A percentile compares a stretch with the other conserved stretches of the same genome.
Evolutionary conservation across 2,888 invertebrate species (phyloP).

Genomic region (Pammene aurita): DNA sequence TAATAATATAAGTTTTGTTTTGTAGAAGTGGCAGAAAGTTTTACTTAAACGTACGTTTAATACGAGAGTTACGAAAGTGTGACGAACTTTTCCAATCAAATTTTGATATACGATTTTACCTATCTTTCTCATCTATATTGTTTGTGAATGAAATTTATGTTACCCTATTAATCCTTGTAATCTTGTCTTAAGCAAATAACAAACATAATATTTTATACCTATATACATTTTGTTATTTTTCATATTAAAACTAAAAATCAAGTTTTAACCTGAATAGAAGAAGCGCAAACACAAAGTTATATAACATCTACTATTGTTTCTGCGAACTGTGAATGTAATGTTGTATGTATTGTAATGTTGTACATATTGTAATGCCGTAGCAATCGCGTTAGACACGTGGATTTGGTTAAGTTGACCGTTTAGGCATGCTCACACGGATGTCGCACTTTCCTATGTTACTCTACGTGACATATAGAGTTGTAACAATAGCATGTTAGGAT

Average conservation of each 20-base stretch:
- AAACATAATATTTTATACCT: too few relatives aligned
- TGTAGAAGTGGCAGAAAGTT: too few relatives aligned
- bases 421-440: constrained; percentile 21
- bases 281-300: background rate
- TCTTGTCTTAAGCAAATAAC: too few relatives aligned
- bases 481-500: background rate
- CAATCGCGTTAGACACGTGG: constrained; percentile 25
- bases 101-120: too few relatives aligned
- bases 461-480: background rate
- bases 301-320: constrained; percentile 9
- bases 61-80: background rate
- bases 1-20: too few relatives aligned
- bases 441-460: constrained; percentile 12
- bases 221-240: too few relatives aligned
- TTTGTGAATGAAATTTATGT: too few relatives aligned
- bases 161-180: too few relatives aligned
- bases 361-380: constrained; percentile 15
- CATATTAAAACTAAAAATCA: too few relatives aligned
- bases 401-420: constrained; percentile 16
- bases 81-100: too few relatives aligned
- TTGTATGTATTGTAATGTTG: background rate
- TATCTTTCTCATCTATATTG: too few relatives aligned
- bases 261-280: background rate
- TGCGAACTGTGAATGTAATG: background rate
- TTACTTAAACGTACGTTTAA: too few relatives aligned